Conservation (phyloP, 2,888 invertebrate genomes). For the Ariolimax columbianus region DNA sequence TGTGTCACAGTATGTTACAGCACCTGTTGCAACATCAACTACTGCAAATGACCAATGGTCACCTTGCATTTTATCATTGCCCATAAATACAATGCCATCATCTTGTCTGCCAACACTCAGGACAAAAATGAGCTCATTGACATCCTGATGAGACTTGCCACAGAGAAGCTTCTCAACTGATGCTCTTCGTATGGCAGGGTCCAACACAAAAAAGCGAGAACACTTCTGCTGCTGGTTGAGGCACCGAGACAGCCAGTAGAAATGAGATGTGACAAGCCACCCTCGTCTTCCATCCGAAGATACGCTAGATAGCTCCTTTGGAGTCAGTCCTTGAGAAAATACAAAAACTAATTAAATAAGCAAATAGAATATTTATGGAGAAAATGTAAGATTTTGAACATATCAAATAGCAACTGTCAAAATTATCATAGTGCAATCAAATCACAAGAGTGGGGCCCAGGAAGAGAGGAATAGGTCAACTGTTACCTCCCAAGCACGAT, state of each 20-base stretch:
- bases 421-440: too few species aligned
- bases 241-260: slow-evolving; percentile 49
- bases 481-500: too few species aligned
- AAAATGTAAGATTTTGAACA: too few species aligned
- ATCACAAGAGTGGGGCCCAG: too few species aligned
- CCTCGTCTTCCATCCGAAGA: slow-evolving; percentile 50
- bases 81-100: slow-evolving; percentile 45
- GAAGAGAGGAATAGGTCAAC: too few species aligned
- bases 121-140: slow-evolving; percentile 41
- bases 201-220: slow-evolving; percentile 42
- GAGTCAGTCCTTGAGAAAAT: slow-evolving; percentile 41
- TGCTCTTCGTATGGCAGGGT: slow-evolving; percentile 30
- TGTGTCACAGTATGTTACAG: slow-evolving; percentile 46
- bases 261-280: slow-evolving; percentile 50
- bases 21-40: slow-evolving; percentile 24
- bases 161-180: slow-evolving; percentile 32
- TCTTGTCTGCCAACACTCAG: slow-evolving; percentile 50
- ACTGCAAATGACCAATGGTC: slow-evolving; percentile 51
- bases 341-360: too few species aligned
- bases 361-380: too few species aligned
- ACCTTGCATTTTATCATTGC: slow-evolving; percentile 46
- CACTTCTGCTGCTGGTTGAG: slow-evolving; percentile 45
- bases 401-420: too few species aligned
- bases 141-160: not conserved
- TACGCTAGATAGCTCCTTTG: slow-evolving; percentile 43